Percentiles rank a stretch among this genome's conserved stretches.
Conservation (phyloP, 1,140 invertebrate species). For the Neotoxoptera formosana region DNA sequence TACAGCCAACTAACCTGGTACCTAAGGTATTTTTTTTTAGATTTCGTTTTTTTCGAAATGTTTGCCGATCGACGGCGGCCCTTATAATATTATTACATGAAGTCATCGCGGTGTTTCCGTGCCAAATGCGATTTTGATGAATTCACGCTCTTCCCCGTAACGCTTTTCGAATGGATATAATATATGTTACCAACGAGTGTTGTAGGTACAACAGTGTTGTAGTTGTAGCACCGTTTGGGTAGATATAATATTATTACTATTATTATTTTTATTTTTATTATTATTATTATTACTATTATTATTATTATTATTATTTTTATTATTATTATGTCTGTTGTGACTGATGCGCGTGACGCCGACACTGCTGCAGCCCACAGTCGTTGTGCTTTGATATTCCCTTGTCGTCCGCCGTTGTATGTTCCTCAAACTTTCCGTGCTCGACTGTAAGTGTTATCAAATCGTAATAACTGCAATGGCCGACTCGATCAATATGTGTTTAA, state of each 20-base stretch:
- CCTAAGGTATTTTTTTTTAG: background rate
- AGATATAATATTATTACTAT: background rate
- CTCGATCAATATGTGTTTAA: background rate
- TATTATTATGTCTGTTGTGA: background rate
- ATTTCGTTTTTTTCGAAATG: background rate
- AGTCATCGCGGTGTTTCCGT: background rate
- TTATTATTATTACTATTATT: background rate
- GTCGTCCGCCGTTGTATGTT: background rate
- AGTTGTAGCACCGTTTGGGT: background rate
- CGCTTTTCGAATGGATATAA: background rate
- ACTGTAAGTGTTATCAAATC: conserved; percentile 4
- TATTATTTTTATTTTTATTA: too few relatives aligned
- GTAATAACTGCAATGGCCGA: background rate
- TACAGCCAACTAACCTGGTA: too few relatives aligned
- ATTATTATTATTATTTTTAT: background rate
- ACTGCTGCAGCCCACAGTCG: background rate
- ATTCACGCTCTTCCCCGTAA: background rate
- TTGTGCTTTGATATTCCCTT: background rate
- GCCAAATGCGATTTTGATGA: conserved; percentile 26
- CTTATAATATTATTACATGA: background rate
- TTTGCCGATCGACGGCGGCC: background rate
- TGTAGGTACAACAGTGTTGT: too few relatives aligned
- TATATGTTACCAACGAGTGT: background rate
- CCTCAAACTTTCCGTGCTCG: background rate
- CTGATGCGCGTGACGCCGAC: background rate